Evolutionary conservation across 2,113 vertebrate genomes (phyloP).

Genomic region (Martes martes): DNA sequence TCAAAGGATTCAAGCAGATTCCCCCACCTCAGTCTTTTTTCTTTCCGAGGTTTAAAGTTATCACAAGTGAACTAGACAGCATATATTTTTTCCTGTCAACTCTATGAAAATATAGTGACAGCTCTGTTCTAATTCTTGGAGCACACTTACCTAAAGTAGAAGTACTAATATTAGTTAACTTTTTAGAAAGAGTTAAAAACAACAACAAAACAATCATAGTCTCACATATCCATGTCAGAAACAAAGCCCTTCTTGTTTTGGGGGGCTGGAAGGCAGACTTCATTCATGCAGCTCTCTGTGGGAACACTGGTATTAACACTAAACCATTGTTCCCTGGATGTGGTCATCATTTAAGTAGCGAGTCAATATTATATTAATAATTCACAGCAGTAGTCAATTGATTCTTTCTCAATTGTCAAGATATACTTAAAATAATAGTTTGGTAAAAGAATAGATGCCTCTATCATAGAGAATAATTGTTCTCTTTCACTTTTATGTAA

Average conservation of each 20-base stretch:
- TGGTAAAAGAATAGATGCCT: not conserved
- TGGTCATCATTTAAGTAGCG: not conserved
- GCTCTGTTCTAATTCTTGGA: not conserved
- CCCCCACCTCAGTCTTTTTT: not conserved
- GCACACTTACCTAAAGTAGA: not conserved
- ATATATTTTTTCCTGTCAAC: not conserved
- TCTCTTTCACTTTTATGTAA: conserved; percentile 20
- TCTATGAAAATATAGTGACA: conserved; percentile 7
- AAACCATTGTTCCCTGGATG: not conserved
- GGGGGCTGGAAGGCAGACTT: not conserved
- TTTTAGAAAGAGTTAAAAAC: not conserved
- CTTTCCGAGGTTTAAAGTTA: conserved; percentile 18
- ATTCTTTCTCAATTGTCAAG: not conserved
- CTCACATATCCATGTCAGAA: not conserved
- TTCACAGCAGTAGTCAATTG: not conserved
- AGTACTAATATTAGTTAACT: not conserved
- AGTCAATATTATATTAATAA: not conserved
- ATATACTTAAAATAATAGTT: conserved; percentile 25
- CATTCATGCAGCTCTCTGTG: not conserved
- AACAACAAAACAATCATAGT: not conserved
- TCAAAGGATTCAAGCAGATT: not conserved
- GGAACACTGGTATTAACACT: not conserved
- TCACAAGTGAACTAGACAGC: not conserved
- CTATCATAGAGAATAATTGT: not conserved
- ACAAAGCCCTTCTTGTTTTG: not conserved